Percentiles rank a stretch among this genome's conserved stretches.
phyloP scores from a whole-genome alignment of 2,113 vertebrate species.

The Dolichallabes microphthalmus region DNA sequence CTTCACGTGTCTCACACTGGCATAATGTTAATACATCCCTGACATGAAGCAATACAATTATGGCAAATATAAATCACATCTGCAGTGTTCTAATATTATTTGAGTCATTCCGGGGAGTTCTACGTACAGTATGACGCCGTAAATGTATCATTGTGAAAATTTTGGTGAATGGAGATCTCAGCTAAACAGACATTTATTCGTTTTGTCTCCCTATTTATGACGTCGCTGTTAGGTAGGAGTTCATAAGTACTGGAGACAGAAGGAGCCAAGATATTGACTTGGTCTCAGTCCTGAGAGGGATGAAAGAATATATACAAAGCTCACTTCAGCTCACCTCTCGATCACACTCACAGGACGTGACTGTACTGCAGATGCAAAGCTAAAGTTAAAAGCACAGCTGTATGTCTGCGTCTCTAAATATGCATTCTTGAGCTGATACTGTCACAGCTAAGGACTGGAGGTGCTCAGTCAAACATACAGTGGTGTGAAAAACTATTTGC shows the following conservation, averaged over 20 bases:
- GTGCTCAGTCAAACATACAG: background rate
- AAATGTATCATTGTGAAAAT: conserved; percentile 64
- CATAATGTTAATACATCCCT: conserved; percentile 49
- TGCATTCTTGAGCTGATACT: background rate
- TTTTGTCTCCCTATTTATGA: background rate
- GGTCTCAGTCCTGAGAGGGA: conserved; percentile 7
- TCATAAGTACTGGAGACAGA: conserved; percentile 14
- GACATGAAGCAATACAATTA: conserved; percentile 39
- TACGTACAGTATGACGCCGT: conserved; percentile 57
- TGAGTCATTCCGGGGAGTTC: conserved; percentile 55
- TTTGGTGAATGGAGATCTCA: conserved; percentile 9
- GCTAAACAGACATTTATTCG: conserved; percentile 36
- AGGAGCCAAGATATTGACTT: conserved; percentile 19
- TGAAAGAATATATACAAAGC: conserved; percentile 24
- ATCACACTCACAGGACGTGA: conserved; percentile 19
- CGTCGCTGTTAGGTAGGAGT: background rate
- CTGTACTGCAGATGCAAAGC: background rate
- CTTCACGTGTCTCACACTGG: conserved; percentile 45
- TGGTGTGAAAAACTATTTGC: too few species aligned
- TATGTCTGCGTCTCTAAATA: background rate
- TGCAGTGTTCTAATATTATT: conserved; percentile 55
- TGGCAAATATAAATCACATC: conserved; percentile 57
- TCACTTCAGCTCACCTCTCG: conserved; percentile 11
- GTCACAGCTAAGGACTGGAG: background rate
- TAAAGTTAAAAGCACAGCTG: conserved; percentile 18